phyloP scores from a whole-genome alignment of 2,888 invertebrate species.

The Lingula anatina region DNA sequence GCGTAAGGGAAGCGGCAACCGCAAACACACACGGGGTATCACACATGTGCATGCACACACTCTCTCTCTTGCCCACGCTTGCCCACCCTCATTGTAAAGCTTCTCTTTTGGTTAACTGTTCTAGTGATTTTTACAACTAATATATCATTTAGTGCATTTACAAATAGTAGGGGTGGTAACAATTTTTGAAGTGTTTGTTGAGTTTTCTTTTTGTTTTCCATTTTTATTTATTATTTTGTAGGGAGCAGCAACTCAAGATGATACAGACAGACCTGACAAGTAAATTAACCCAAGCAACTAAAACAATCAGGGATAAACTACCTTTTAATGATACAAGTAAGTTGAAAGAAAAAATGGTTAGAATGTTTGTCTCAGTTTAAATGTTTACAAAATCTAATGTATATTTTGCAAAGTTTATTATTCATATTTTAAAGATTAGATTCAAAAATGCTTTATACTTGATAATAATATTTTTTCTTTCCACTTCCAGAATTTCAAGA shows the following conservation, averaged over 20 bases:
- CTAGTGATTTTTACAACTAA: too few relatives aligned
- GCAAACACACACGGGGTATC: too few relatives aligned
- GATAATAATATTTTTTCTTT: slow-evolving; percentile 1
- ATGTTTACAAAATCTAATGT: slow-evolving; percentile 14
- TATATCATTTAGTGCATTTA: too few relatives aligned
- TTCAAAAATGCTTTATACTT: not conserved
- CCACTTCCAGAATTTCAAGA: slow-evolving; percentile 15
- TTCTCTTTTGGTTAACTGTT: too few relatives aligned
- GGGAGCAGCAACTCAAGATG: slow-evolving; percentile 32
- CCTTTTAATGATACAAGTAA: slow-evolving; percentile 50
- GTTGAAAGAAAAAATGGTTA: slow-evolving; percentile 9
- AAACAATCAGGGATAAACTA: slow-evolving; percentile 41
- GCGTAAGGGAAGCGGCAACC: too few relatives aligned
- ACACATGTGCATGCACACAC: too few relatives aligned
- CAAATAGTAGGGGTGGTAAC: too few relatives aligned
- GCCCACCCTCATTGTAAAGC: too few relatives aligned
- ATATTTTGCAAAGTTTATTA: not conserved
- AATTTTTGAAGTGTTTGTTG: too few relatives aligned
- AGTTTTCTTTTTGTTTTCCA: not conserved
- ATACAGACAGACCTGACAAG: slow-evolving; percentile 31
- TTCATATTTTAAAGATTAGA: not conserved
- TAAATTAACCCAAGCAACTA: slow-evolving; percentile 31
- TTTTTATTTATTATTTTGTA: slow-evolving; percentile 17
- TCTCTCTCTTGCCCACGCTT: too few relatives aligned
- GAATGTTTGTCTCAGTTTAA: not conserved